phyloP scores from a whole-genome alignment of 2,113 vertebrate species.

The Notarius quadriscutis region DNA sequence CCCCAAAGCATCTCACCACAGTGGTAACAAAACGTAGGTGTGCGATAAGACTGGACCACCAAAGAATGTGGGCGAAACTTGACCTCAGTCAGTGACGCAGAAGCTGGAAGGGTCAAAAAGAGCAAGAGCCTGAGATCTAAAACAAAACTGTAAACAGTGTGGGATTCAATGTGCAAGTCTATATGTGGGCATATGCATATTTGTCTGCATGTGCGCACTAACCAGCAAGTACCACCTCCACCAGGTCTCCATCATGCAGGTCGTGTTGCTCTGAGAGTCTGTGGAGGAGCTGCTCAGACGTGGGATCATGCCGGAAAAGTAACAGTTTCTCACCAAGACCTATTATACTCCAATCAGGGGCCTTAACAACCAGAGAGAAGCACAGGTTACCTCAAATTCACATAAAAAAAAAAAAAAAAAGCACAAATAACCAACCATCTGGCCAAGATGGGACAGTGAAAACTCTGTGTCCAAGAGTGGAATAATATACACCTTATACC shows the following conservation, averaged over 20 bases:
- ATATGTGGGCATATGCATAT: not conserved
- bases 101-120: slow-evolving; percentile 54
- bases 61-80: slow-evolving; percentile 70
- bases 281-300: slow-evolving; percentile 60
- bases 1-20: slow-evolving; percentile 80
- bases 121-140: not conserved
- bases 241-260: slow-evolving; percentile 69
- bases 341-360: slow-evolving; percentile 65
- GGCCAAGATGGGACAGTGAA: not conserved
- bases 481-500: too few species aligned
- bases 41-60: slow-evolving; percentile 73
- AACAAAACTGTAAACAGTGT: not conserved
- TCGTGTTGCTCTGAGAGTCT: slow-evolving; percentile 58
- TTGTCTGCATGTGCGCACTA: slow-evolving; percentile 1
- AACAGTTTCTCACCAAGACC: slow-evolving; percentile 68
- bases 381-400: not conserved
- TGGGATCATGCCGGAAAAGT: slow-evolving; percentile 65
- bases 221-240: slow-evolving; percentile 74
- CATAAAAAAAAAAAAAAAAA: not conserved
- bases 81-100: slow-evolving; percentile 60
- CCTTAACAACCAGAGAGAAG: slow-evolving; percentile 49
- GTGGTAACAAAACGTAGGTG: slow-evolving; percentile 75
- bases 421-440: not conserved
- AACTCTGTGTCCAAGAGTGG: not conserved
- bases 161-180: not conserved